These are phyloP conservation scores for Drosophila pandora DNA, from an alignment of 1,140 invertebrate species.

Conservation along the genomic window DNA sequence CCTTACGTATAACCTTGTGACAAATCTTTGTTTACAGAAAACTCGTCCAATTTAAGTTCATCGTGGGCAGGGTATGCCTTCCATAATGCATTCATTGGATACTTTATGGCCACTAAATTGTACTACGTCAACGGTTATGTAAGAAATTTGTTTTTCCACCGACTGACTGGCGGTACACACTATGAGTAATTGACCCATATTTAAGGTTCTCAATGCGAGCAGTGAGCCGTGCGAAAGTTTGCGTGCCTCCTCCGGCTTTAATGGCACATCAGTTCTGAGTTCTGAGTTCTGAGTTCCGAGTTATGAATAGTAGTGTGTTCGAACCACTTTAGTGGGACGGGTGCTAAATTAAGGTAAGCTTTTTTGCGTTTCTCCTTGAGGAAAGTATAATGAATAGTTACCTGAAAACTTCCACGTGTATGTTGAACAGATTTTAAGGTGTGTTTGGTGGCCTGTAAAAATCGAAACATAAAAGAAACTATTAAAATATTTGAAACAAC, in stretches of 20 bases:
- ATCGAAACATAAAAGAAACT: slow-evolving; percentile 36
- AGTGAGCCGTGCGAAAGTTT: slow-evolving; percentile 49
- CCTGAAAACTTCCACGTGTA: slow-evolving; percentile 49
- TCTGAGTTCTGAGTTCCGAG: slow-evolving; percentile 21
- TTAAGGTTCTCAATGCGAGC: slow-evolving; percentile 53
- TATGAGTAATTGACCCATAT: slow-evolving; percentile 62
- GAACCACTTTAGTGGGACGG: slow-evolving; percentile 23
- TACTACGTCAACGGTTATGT: slow-evolving; percentile 52
- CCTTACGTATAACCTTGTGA: too few relatives aligned
- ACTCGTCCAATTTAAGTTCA: too few relatives aligned
- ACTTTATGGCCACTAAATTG: slow-evolving; percentile 40
- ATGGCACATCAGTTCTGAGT: slow-evolving; percentile 14
- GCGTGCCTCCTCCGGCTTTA: slow-evolving; percentile 42
- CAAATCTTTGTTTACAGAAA: too few relatives aligned
- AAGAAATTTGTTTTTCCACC: slow-evolving; percentile 40
- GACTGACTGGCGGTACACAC: neutral
- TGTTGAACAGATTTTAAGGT: slow-evolving; percentile 22
- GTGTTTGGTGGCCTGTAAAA: slow-evolving; percentile 53
- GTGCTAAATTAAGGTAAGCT: slow-evolving; percentile 1
- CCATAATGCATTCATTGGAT: slow-evolving; percentile 9
- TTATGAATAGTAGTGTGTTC: slow-evolving; percentile 34
- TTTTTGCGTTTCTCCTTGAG: neutral
- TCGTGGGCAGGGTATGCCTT: neutral
- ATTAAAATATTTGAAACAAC: slow-evolving; percentile 57
- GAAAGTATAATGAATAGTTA: slow-evolving; percentile 45